A percentile compares a stretch with the other conserved stretches of the same genome.
Conservation (phyloP, 2,888 invertebrate genomes). For the Macaria notata region DNA sequence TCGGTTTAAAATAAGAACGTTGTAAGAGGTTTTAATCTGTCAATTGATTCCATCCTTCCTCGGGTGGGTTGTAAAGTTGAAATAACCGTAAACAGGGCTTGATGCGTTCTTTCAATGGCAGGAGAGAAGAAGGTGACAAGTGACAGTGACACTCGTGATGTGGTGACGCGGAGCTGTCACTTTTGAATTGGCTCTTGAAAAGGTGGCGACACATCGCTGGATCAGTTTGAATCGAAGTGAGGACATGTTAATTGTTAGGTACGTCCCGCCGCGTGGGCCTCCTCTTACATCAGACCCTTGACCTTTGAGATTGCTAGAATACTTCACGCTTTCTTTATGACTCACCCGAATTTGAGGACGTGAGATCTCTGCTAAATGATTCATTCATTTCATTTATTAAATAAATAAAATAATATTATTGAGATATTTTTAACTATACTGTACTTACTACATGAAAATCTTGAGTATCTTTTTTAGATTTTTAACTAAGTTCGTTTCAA, state of each 20-base stretch:
- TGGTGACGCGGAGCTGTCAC: conserved; percentile 70
- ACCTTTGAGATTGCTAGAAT: conserved; percentile 20
- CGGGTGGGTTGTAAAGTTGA: conserved; percentile 63
- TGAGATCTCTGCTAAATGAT: no score
- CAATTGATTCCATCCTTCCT: conserved; percentile 65
- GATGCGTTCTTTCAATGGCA: conserved; percentile 48
- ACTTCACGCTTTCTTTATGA: conserved; percentile 23
- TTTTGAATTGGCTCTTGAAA: conserved; percentile 67
- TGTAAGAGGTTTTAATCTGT: conserved; percentile 55
- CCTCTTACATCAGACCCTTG: conserved; percentile 20
- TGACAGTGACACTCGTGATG: conserved; percentile 47
- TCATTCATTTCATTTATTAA: no score
- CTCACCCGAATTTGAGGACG: neutral
- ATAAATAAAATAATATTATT: no score
- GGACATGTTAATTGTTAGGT: conserved; percentile 75
- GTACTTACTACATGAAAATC: no score
- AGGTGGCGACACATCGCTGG: conserved; percentile 69
- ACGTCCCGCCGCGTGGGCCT: conserved; percentile 49
- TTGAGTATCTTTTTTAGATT: no score
- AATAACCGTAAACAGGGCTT: conserved; percentile 45
- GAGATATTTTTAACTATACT: no score
- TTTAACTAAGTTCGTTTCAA: no score
- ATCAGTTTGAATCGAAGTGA: conserved; percentile 58
- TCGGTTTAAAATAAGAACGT: conserved; percentile 65
- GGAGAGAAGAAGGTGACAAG: conserved; percentile 53